phyloP scores from a whole-genome alignment of 2,113 vertebrate genomes.

The Dicaeum eximium region DNA sequence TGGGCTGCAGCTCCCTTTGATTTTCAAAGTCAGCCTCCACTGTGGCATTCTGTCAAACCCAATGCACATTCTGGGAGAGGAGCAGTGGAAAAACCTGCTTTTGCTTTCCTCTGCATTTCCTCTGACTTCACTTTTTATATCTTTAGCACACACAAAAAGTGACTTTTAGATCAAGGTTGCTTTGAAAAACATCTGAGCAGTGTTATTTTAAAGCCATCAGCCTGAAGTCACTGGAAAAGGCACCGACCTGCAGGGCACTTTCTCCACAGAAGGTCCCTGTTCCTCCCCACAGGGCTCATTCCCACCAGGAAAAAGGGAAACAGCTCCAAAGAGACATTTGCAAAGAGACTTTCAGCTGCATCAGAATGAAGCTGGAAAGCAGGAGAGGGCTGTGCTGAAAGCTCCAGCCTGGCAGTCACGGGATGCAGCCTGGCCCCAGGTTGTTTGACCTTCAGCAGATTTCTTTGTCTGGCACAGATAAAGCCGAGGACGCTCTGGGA shows the following conservation, averaged over 20 bases:
- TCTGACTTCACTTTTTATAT: neutral
- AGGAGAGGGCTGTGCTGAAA: neutral
- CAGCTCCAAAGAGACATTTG: neutral
- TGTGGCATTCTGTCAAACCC: neutral
- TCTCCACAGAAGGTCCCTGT: neutral
- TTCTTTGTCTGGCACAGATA: conserved; percentile 20
- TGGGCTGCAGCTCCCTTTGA: neutral
- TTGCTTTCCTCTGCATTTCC: neutral
- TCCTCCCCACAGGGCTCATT: neutral
- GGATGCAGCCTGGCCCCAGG: conserved; percentile 3
- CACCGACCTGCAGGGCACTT: neutral
- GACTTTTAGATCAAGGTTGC: neutral
- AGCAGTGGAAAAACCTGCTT: neutral
- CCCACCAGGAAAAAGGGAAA: neutral
- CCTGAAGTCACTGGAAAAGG: neutral
- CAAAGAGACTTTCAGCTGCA: neutral
- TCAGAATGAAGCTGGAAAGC: neutral
- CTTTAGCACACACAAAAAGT: neutral
- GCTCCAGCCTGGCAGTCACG: neutral
- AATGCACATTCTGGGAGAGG: neutral
- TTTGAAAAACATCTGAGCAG: neutral
- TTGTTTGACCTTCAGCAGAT: neutral
- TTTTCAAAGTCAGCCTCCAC: neutral
- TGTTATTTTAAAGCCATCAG: neutral
- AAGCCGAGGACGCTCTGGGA: neutral